Conservation (phyloP, 2,888 invertebrate genomes). For the Pseudococcus longispinus region DNA sequence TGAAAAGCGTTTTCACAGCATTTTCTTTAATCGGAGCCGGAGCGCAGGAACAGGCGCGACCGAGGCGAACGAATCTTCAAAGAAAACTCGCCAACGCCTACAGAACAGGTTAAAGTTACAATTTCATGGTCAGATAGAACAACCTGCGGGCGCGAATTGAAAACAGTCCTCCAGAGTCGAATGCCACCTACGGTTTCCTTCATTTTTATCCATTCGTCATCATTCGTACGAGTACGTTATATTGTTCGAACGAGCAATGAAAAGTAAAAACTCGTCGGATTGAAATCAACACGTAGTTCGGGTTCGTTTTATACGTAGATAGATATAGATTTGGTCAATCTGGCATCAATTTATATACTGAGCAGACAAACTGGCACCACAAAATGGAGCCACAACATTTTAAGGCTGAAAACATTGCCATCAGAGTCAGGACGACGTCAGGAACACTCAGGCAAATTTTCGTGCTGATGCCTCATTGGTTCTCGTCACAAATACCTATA, state of each 20-base stretch:
- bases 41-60: not conserved
- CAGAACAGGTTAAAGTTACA: conserved; percentile 19
- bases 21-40: not conserved
- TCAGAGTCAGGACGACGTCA: too few relatives aligned
- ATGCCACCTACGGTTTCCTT: conserved; percentile 3
- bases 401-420: too few relatives aligned
- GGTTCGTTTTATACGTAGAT: not conserved
- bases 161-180: not conserved
- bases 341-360: too few relatives aligned
- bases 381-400: too few relatives aligned
- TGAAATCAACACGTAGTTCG: not conserved
- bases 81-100: conserved; percentile 21
- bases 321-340: too few relatives aligned
- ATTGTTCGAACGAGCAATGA: not conserved
- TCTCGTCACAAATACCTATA: too few relatives aligned
- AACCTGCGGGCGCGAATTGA: conserved; percentile 12
- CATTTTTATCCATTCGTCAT: conserved; percentile 3
- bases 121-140: conserved; percentile 19
- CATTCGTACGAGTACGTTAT: not conserved
- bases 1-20: conserved; percentile 1
- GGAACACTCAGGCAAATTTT: too few relatives aligned
- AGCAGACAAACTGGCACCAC: too few relatives aligned
- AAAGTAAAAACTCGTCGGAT: too few relatives aligned
- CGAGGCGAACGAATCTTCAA: not conserved
- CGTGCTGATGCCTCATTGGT: too few relatives aligned